Conservation (phyloP, 2,797 vertebrate genomes). For the Luscinia luscinia region DNA sequence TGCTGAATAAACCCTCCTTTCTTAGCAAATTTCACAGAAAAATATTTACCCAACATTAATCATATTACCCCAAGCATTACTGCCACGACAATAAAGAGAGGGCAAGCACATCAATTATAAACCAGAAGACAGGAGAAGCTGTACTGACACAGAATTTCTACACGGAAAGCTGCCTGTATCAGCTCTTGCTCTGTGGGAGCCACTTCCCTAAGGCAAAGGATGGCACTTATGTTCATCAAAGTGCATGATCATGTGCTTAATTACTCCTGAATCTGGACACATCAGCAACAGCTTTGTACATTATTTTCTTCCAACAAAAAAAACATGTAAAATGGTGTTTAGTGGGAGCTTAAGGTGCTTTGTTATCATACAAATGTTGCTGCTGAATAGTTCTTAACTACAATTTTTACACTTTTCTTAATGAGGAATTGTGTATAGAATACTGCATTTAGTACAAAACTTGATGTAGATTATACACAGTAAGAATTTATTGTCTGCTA, state of each 20-base stretch:
- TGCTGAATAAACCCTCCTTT: not conserved
- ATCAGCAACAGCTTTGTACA: not conserved
- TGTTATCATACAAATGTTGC: not conserved
- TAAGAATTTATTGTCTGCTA: not conserved
- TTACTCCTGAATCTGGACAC: not conserved
- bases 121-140: not conserved
- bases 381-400: not conserved
- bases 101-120: not conserved
- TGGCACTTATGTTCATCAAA: not conserved
- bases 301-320: not conserved
- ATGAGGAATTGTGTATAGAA: not conserved
- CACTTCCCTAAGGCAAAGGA: not conserved
- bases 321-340: not conserved
- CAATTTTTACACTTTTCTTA: not conserved
- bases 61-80: not conserved
- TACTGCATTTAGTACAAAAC: not conserved
- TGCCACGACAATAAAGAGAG: not conserved
- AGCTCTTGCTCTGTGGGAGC: not conserved
- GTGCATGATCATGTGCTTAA: not conserved
- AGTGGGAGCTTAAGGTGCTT: not conserved
- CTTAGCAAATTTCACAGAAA: not conserved
- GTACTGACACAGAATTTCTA: not conserved
- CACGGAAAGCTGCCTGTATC: not conserved
- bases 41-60: not conserved
- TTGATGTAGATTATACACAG: not conserved